Conservation (phyloP, 2,113 vertebrate genomes). For the Pachycephala philippinensis region DNA sequence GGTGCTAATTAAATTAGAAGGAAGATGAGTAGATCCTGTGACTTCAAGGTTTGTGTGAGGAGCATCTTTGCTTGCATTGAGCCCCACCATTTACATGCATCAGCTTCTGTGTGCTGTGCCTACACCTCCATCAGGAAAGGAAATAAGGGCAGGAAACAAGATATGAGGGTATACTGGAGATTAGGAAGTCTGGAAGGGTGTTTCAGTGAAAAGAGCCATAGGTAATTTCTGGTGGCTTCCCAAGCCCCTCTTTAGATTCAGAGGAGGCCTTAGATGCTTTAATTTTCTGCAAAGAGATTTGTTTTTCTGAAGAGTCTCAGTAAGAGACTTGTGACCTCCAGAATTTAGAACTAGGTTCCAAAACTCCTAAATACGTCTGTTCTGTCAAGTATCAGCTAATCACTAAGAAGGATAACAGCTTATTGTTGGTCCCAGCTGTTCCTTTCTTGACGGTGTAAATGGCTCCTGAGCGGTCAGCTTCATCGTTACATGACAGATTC, state of each 20-base stretch:
- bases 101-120: background rate
- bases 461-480: background rate
- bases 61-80: background rate
- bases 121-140: background rate
- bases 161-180: background rate
- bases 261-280: background rate
- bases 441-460: background rate
- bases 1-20: background rate
- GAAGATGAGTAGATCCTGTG: background rate
- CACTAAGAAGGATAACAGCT: background rate
- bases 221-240: background rate
- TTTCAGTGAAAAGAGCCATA: background rate
- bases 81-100: background rate
- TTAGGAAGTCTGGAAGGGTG: background rate
- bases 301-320: background rate
- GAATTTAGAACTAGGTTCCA: background rate
- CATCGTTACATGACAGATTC: background rate
- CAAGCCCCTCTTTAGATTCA: background rate
- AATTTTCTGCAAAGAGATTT: background rate
- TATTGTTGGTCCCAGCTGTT: background rate
- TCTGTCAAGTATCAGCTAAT: background rate
- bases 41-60: background rate
- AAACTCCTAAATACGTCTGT: background rate
- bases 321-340: background rate
- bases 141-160: background rate